These are phyloP conservation scores for Gulo gulo DNA, from an alignment of 2,113 vertebrate species.

Conservation along the genomic window DNA sequence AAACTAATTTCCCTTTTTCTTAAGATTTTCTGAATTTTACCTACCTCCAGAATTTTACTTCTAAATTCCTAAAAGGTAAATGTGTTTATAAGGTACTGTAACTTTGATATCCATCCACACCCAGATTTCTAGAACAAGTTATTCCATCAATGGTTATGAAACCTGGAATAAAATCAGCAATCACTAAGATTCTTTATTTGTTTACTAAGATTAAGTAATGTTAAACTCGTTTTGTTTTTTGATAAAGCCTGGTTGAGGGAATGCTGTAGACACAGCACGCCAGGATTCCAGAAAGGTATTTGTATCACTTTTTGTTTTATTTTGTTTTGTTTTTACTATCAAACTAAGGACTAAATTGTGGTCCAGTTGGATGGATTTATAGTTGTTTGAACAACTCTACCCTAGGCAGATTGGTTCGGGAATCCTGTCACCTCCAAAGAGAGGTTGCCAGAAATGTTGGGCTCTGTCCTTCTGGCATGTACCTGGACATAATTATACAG, in stretches of 20 bases:
- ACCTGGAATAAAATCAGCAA: not conserved
- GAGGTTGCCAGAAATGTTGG: not conserved
- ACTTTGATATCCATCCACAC: not conserved
- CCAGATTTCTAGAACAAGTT: not conserved
- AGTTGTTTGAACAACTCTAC: not conserved
- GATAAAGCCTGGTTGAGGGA: not conserved
- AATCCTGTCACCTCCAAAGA: not conserved
- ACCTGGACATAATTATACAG: not conserved
- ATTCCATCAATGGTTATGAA: not conserved
- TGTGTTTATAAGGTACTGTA: not conserved
- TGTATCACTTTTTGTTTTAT: not conserved
- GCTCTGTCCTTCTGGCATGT: not conserved
- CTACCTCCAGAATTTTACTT: not conserved
- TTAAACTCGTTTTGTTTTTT: not conserved
- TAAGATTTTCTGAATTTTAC: constrained; percentile 29
- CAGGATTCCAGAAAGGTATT: not conserved
- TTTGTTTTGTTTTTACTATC: not conserved
- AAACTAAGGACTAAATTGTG: not conserved
- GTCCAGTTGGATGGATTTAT: not conserved
- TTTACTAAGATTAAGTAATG: not conserved
- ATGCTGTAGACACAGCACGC: not conserved
- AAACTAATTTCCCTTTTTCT: not conserved
- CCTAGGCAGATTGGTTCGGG: not conserved
- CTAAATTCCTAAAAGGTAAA: not conserved
- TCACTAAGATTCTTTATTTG: not conserved